phyloP scores from a whole-genome alignment of 2,113 vertebrate species.

The Catharus minimus region DNA sequence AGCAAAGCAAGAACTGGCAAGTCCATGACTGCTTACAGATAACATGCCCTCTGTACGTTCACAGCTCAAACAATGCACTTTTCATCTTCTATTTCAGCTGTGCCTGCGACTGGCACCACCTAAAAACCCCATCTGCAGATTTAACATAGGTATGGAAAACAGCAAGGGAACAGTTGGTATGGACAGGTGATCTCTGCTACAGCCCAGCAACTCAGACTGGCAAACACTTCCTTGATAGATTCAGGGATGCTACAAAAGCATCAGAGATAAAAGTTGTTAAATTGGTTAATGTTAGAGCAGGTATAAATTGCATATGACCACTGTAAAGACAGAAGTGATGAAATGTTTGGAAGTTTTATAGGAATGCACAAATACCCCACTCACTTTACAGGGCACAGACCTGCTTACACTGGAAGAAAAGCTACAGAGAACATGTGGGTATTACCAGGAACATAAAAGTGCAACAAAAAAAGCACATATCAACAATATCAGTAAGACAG shows the following conservation, averaged over 20 bases:
- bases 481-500: not conserved
- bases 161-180: not conserved
- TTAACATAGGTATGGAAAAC: not conserved
- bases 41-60: not conserved
- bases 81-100: not conserved
- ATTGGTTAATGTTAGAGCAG: not conserved
- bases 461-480: not conserved
- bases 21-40: not conserved
- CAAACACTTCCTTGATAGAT: not conserved
- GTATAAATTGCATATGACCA: not conserved
- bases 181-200: not conserved
- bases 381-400: not conserved
- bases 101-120: accelerated
- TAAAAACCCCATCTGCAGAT: not conserved
- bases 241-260: not conserved
- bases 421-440: not conserved
- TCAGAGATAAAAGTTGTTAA: not conserved
- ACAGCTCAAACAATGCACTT: not conserved
- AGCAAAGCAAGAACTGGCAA: not conserved
- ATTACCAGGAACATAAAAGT: not conserved
- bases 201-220: not conserved
- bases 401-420: not conserved
- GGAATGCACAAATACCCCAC: not conserved
- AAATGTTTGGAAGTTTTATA: not conserved
- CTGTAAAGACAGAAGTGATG: not conserved